A percentile compares a stretch with the other conserved stretches of the same genome.
Evolutionary conservation across 2,888 invertebrate species (phyloP).

Genomic region (Euclidia mi): DNA sequence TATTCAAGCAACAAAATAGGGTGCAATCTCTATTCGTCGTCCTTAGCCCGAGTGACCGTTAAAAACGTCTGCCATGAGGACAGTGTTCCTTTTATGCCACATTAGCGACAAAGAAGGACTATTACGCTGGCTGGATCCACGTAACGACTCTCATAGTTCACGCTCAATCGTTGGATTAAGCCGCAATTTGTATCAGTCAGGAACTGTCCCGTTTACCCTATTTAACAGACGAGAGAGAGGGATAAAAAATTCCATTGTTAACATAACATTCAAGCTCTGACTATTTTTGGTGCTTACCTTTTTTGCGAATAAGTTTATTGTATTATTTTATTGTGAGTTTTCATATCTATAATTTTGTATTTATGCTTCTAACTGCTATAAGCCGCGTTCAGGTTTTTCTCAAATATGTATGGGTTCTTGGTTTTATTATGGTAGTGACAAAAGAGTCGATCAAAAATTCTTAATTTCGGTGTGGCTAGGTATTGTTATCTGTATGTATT

Average conservation of each 20-base stretch:
- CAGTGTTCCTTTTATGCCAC: conserved; percentile 74
- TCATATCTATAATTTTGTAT: too few species aligned
- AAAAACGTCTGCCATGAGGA: conserved; percentile 65
- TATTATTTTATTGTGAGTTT: neutral
- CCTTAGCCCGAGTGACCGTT: conserved; percentile 65
- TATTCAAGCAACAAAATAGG: conserved; percentile 27
- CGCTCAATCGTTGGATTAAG: conserved; percentile 84
- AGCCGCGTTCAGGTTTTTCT: too few species aligned
- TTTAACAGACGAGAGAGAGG: conserved; percentile 66
- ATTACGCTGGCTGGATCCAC: conserved; percentile 75
- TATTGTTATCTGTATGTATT: too few species aligned
- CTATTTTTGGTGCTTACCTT: conserved; percentile 26
- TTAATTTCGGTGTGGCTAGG: too few species aligned
- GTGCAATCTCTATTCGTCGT: conserved; percentile 53
- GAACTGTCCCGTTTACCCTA: conserved; percentile 75
- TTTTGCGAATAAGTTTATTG: conserved; percentile 8
- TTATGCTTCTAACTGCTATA: too few species aligned
- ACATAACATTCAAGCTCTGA: conserved; percentile 62
- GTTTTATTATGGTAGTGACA: too few species aligned
- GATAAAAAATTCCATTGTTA: conserved; percentile 67
- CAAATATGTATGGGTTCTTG: too few species aligned
- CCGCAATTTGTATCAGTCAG: conserved; percentile 80
- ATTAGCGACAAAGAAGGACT: conserved; percentile 83
- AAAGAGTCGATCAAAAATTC: too few species aligned
- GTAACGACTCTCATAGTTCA: conserved; percentile 84